Evolutionary conservation across 2,113 vertebrate species (phyloP), one percentile per base, ranked within the genome.

Genomic region (Notechis scutatus): DNA sequence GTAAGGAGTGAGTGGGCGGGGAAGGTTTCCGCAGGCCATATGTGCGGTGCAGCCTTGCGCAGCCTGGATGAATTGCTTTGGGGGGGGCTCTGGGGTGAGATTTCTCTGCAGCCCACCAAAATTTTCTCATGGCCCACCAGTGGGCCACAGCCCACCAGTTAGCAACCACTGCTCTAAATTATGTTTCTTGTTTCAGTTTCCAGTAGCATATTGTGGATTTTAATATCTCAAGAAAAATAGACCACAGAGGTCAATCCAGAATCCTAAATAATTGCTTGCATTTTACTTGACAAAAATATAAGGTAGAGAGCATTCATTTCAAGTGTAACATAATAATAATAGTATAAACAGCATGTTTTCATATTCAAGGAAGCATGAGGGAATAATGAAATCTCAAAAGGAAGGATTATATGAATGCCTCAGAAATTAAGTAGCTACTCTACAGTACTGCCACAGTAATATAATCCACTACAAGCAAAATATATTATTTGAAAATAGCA

Each of bases 401-500:
- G 26, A 52, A 85, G 24, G 52, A 56, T 59, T 42, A 81, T 5
- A 47, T 55, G 21, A 29, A 18, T 91, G 21, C n/a, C 29, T 54
- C 45, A 81, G n/a, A 55, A 91, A 85, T 85, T n/a, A 91, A 91
- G 21, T 39, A 15, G 15, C 52, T 52, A 23, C 45, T 23, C 45
- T 39, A 54, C 34, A n/a, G 64, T 54, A 50, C 52, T 74, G 64
- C 64, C 57, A 20, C 47, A 69, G n/a, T 8, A 91, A 54, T 12
- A 39, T 3, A 81, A 91, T 81, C 47, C 47, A 54, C 61, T 54
- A 59, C 56, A 61, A 90, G 39, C 8, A 50, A 89, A 59, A 59
- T 20, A 90, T 21, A 59, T 90, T 81, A 23, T 24, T 55, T 55
- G 11, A 81, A 12, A 94, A 54, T 95, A 94, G 93, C 5, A 88